Base-by-base conservation (phyloP, 2,888 invertebrate species). In the Heteromurus nitidus region DNA sequence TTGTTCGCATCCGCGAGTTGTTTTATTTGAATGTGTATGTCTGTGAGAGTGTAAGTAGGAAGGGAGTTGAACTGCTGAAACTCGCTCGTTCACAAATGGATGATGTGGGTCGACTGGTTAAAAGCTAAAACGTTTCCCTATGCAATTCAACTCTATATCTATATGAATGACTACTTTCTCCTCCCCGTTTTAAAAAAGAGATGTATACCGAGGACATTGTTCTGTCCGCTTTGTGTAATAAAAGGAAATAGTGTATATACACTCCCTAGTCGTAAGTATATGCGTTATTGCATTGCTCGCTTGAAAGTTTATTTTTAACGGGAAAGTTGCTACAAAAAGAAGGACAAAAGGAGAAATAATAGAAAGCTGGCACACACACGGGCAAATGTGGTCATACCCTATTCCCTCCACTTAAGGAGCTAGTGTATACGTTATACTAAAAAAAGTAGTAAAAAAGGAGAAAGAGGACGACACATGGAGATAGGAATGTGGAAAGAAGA, bases 51-150 rank as follows among this genome's bases (percentile, higher is more conserved):
- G 31, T 24, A 44, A 24, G 24, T 42, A 67, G 18, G 30, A 26
- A 36, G n/a, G 20, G 55, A 69, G 36, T 44, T 65, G 65, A 2
- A 18, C 20, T 53, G 13, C n/a, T 47, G 47, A 47, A 47, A 47
- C 11, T 47, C 47, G 47, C n/a, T 47, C 47, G 47, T 47, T 47
- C 47, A 47, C 68, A 47, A 68, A 76, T 62, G 76, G 69, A 68
- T 62, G 47, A 76, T 76, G 76, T 76, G 76, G 76, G 76, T 76
- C 75, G 67, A 31, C 31, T 28, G 76, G 76, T 68, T 76, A 76
- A 76, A 76, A 76, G 76, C 69, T 68, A 76, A 67, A 22, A 62
- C 47, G 42, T 67, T 50, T 76, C 55, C 20, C 18, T 60, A 60
- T 69, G 68, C 68, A 76, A 69, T 76, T 76, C 36, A 69, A 76